Evolutionary conservation across 2,888 invertebrate species (phyloP).

Genomic region (Litoditis marina): DNA sequence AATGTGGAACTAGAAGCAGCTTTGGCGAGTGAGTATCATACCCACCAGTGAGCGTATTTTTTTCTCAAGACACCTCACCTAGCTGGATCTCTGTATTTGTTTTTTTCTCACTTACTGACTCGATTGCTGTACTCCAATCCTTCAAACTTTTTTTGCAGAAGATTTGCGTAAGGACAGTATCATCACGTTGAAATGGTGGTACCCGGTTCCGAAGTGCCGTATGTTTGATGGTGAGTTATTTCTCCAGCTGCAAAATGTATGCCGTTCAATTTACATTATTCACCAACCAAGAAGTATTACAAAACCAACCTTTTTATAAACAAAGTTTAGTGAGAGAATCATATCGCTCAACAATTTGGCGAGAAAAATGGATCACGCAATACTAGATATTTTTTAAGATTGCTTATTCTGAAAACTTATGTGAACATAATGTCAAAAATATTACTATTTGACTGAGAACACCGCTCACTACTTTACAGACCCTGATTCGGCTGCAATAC

Average conservation of each 20-base stretch:
- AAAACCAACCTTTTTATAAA: no score
- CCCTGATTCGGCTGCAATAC: no score
- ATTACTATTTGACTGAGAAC: slow-evolving; percentile 2
- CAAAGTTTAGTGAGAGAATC: no score
- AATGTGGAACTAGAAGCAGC: slow-evolving; percentile 55
- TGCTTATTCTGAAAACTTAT: slow-evolving; percentile 3
- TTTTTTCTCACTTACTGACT: not conserved
- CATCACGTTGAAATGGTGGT: slow-evolving; percentile 28
- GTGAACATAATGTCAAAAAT: no score
- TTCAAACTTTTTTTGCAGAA: slow-evolving; percentile 18
- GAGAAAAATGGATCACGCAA: not conserved
- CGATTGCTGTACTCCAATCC: not conserved
- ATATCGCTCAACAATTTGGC: no score
- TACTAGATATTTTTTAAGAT: not conserved
- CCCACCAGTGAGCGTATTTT: no score
- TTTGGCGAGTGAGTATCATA: slow-evolving; percentile 67
- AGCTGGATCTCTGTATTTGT: not conserved
- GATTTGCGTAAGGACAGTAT: slow-evolving; percentile 31
- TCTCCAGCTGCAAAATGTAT: not conserved
- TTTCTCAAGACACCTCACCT: no score
- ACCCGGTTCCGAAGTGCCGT: slow-evolving; percentile 20
- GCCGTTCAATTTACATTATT: not conserved
- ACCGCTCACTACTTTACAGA: slow-evolving; percentile 8
- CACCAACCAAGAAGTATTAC: no score
- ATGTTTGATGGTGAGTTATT: slow-evolving; percentile 5